phyloP scores from a whole-genome alignment of 23 tunicate species.

The Corella eumyota region DNA sequence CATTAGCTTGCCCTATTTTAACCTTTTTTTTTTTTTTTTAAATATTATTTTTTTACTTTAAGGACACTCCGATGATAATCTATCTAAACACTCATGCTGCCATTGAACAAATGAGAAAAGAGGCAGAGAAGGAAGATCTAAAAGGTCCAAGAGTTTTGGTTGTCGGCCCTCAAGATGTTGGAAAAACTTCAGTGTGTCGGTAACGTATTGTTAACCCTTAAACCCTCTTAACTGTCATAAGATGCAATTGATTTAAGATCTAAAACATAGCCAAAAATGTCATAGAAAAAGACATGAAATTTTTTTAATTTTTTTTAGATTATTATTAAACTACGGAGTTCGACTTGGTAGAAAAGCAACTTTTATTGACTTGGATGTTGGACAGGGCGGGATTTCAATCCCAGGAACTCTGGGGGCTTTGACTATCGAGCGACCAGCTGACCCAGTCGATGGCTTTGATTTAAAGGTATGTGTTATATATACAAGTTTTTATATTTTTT shows the following conservation, averaged over 20 bases:
- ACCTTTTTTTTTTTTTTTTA: too few relatives aligned
- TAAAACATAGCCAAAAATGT: too few relatives aligned
- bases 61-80: constrained; percentile 91
- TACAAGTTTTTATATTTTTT: neutral
- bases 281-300: too few relatives aligned
- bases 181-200: constrained; percentile 72
- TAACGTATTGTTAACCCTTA: neutral
- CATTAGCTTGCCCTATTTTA: too few relatives aligned
- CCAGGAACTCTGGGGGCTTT: constrained; percentile 90
- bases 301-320: too few relatives aligned
- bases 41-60: neutral
- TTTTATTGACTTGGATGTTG: constrained; percentile 79
- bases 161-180: constrained; percentile 91
- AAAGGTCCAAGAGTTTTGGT: constrained; percentile 80
- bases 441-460: constrained; percentile 89
- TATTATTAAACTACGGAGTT: constrained; percentile 62
- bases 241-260: too few relatives aligned
- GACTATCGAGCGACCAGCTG: constrained; percentile 84
- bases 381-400: constrained; percentile 82
- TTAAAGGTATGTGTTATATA: constrained; percentile 15
- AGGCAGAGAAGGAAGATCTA: constrained; percentile 48
- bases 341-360: constrained; percentile 73
- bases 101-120: constrained; percentile 54
- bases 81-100: constrained; percentile 88
- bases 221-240: too few relatives aligned